Percentiles rank a stretch among this genome's conserved stretches.
These are phyloP conservation scores for Ophiodon elongatus DNA, from an alignment of 2,113 vertebrate species.

Conservation along the genomic window DNA sequence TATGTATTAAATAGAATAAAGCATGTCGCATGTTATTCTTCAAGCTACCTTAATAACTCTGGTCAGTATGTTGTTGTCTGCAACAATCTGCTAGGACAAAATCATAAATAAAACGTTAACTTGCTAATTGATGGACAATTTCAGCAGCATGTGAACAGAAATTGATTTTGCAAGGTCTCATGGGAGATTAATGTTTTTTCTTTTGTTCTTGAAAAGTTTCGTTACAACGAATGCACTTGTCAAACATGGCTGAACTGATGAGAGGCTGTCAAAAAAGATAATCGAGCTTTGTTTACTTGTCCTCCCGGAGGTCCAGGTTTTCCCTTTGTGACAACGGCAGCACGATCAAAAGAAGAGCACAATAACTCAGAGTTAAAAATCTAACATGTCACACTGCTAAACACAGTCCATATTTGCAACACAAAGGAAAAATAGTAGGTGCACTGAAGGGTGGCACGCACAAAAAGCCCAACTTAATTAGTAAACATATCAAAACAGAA, in stretches of 20 bases:
- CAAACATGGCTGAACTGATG: constrained; percentile 58
- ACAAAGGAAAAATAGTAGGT: constrained; percentile 38
- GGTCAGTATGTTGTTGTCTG: constrained; percentile 78
- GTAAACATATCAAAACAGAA: constrained; percentile 39
- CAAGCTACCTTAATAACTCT: constrained; percentile 85
- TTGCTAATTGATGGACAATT: constrained; percentile 8
- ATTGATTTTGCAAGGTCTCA: neutral
- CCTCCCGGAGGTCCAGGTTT: constrained; percentile 86
- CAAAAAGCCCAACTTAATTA: constrained; percentile 63
- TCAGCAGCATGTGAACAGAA: constrained; percentile 16
- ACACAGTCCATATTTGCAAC: constrained; percentile 36
- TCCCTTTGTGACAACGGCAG: constrained; percentile 78
- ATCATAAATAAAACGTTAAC: constrained; percentile 9
- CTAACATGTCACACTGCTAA: constrained; percentile 33
- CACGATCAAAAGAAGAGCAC: constrained; percentile 41
- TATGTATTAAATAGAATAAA: neutral
- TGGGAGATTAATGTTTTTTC: neutral
- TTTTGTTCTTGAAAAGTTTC: constrained; percentile 18
- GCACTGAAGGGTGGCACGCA: constrained; percentile 44
- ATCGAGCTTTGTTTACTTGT: constrained; percentile 82
- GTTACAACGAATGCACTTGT: constrained; percentile 30
- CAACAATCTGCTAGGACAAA: constrained; percentile 54
- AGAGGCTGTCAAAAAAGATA: constrained; percentile 29
- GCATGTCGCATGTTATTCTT: neutral
- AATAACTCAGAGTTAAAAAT: constrained; percentile 58